These are phyloP conservation scores for Laspeyria flexula DNA, from an alignment of 2,888 invertebrate species.

Conservation along the genomic window DNA sequence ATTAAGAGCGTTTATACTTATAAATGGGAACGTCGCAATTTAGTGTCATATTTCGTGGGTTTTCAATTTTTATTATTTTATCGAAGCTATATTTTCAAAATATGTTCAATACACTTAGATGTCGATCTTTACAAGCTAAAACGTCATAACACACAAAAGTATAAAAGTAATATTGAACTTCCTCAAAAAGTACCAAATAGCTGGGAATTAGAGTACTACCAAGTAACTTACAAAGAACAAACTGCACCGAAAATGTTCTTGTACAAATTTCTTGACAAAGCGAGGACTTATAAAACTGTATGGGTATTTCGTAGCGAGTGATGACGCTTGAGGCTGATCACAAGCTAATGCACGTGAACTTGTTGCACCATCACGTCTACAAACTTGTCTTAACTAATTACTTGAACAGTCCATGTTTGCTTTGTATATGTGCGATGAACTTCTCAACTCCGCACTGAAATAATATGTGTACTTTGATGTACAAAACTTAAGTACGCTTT, in stretches of 20 bases:
- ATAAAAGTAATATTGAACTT: no score
- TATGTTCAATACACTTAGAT: no score
- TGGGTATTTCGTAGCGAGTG: conserved; percentile 32
- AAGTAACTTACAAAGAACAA: conserved; percentile 1
- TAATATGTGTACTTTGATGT: conserved; percentile 5
- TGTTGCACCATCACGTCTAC: conserved; percentile 61
- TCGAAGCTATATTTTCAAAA: no score
- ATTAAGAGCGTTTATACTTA: no score
- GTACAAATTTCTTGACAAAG: conserved; percentile 23
- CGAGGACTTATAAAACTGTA: conserved; percentile 18
- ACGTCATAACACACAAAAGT: no score
- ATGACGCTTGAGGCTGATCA: conserved; percentile 58
- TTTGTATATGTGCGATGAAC: conserved; percentile 48
- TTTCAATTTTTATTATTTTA: no score
- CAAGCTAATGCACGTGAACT: conserved; percentile 62
- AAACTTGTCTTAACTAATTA: conserved; percentile 68
- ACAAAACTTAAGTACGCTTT: conserved; percentile 5
- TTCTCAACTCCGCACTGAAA: conserved; percentile 27
- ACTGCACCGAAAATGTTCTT: conserved; percentile 24
- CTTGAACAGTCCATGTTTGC: conserved; percentile 53
- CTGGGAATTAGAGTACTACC: background rate
- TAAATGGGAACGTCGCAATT: no score
- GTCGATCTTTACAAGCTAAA: no score
- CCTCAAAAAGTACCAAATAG: no score
- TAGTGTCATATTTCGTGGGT: no score